Evolutionary conservation across 2,113 vertebrate species (phyloP), one percentile per base, ranked within the genome.

Genomic region (Pelmatolapia mariae): DNA sequence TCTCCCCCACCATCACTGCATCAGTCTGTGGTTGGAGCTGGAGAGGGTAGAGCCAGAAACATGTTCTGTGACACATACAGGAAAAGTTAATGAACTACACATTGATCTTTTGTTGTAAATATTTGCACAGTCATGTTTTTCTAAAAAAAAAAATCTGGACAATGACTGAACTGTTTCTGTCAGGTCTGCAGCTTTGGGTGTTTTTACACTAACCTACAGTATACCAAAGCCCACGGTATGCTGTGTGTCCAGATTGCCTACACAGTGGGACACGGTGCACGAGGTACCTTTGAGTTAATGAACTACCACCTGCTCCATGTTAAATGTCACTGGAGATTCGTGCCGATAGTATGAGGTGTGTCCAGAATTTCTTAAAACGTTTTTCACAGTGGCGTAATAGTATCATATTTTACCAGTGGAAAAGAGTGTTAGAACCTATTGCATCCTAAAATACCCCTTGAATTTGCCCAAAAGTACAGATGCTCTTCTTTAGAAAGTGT

Each of bases 41-140:
- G 84, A 89, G 52, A 63, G 80, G 16, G 54, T 53, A 80, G 50
- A 90, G 80, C 86, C 90, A 90, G 82, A 90, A 88, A 86, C 89
- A 85, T 86, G 84, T 94, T 92, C 66, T 90, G n/a, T 93, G 92
- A 95, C 94, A 93, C 91, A 92, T 90, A 56, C 66, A 92, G 87
- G 85, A 94, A 92, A 94, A 91, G 59, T 86, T 89, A 89, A 92
- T 89, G 85, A 94, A 86, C 81, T 86, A 86, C 91, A 92, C 76
- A 86, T 93, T 94, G 89, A 91, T 93, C 91, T 90, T 82, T 87
- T 88, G 73, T 87, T 71, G n/a, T 87, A 92, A 90, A 93, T 89
- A 90, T 91, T 94, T 89, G 83, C 90, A 89, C 73, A 89, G 91
- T 94, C 92, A 94, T 86, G 71, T 83, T 90, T 86, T 89, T 87